These are phyloP conservation scores for Megalops cyprinoides DNA, from an alignment of 2,797 vertebrate genomes.

Conservation along the genomic window DNA sequence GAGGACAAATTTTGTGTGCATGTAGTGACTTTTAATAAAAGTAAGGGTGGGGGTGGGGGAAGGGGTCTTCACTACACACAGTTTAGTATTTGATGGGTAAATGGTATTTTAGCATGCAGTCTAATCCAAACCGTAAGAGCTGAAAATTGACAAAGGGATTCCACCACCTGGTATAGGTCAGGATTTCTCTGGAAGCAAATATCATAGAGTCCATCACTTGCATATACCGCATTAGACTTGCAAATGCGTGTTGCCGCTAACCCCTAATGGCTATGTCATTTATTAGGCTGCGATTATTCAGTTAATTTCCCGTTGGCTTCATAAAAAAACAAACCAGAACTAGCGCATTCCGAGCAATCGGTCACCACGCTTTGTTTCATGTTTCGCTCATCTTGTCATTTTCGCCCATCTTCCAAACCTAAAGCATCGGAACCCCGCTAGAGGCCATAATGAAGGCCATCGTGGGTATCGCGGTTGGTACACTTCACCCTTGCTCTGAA, in stretches of 20 bases:
- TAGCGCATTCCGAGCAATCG: not conserved
- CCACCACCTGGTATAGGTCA: not conserved
- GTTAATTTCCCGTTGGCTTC: not conserved
- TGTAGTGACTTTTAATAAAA: too few species aligned
- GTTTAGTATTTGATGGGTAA: too few species aligned
- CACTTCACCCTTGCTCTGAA: slow-evolving; percentile 34
- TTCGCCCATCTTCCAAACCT: slow-evolving; percentile 17
- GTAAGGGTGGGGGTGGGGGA: too few species aligned
- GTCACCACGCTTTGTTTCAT: slow-evolving; percentile 17
- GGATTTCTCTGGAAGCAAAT: not conserved
- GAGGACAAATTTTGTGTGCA: too few species aligned
- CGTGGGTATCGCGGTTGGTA: slow-evolving; percentile 38
- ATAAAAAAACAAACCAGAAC: not conserved
- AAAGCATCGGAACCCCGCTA: slow-evolving; percentile 34
- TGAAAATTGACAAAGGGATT: too few species aligned
- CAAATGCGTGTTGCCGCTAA: not conserved
- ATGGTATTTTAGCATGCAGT: too few species aligned
- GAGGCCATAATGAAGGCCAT: slow-evolving; percentile 42
- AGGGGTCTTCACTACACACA: too few species aligned
- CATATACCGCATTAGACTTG: not conserved
- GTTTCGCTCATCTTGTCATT: slow-evolving; percentile 22
- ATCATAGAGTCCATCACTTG: too few species aligned
- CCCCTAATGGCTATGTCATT: not conserved
- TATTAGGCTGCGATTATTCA: not conserved
- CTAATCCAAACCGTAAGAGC: too few species aligned